phyloP scores from a whole-genome alignment of 2,888 invertebrate genomes.

The Orthosia gothica region DNA sequence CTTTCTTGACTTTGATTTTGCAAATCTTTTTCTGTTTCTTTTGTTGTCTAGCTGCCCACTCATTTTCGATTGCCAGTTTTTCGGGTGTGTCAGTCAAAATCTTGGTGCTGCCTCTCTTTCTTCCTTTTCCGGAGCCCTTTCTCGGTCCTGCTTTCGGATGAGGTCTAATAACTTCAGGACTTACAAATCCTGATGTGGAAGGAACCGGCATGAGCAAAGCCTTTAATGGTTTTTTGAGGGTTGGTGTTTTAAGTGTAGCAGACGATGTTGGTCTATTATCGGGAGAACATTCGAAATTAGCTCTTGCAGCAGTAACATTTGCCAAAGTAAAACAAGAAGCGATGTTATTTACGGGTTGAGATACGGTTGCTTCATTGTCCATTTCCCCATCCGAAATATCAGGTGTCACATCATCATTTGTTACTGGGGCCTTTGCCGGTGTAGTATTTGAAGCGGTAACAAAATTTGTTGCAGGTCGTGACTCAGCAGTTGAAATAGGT shows the following conservation, averaged over 20 bases:
- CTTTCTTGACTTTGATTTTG: neutral
- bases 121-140: neutral
- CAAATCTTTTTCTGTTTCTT: neutral
- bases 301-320: too few relatives aligned
- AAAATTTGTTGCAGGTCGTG: too few relatives aligned
- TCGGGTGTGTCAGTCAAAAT: neutral
- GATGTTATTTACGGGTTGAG: neutral
- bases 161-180: neutral
- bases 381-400: neutral
- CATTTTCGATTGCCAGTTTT: constrained; percentile 2
- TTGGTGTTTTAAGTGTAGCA: neutral
- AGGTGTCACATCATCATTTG: neutral
- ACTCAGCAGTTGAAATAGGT: too few relatives aligned
- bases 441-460: too few relatives aligned
- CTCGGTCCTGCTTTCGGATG: neutral
- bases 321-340: neutral
- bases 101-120: neutral
- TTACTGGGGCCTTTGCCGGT: neutral
- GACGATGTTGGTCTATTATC: constrained; percentile 2
- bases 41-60: neutral
- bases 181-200: neutral
- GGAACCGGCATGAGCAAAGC: neutral
- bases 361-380: neutral
- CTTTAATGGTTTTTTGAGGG: too few relatives aligned
- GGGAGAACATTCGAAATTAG: too few relatives aligned